Evolutionary conservation across 2,888 invertebrate genomes (phyloP).

Genomic region (Polymixis flavicincta): DNA sequence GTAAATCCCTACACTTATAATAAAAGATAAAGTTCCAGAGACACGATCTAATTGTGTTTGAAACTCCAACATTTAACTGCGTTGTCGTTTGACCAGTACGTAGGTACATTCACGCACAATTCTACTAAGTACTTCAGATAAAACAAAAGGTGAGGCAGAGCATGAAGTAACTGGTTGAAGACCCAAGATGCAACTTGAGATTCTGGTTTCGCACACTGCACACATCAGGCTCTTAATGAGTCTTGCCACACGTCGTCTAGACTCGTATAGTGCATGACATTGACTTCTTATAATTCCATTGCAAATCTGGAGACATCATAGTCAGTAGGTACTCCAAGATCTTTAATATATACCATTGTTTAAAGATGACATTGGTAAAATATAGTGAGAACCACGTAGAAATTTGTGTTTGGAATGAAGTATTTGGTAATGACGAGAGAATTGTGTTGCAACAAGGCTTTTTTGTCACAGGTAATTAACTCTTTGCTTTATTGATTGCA

Average conservation of each 20-base stretch:
- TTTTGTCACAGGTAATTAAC: conserved; percentile 71
- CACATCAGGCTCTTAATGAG: conserved; percentile 32
- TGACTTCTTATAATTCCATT: conserved; percentile 10
- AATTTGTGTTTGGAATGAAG: conserved; percentile 73
- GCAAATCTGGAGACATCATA: neutral
- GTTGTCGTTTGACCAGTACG: conserved; percentile 21
- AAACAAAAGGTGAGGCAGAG: conserved; percentile 75
- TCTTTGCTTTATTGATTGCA: neutral
- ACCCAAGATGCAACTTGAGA: conserved; percentile 73
- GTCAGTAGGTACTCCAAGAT: neutral
- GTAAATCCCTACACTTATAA: conserved; percentile 57
- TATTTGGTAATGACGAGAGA: conserved; percentile 73
- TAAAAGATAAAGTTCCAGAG: conserved; percentile 51
- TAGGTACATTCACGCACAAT: conserved; percentile 33
- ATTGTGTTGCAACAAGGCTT: conserved; percentile 70
- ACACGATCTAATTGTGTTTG: conserved; percentile 30
- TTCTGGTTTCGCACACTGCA: conserved; percentile 56
- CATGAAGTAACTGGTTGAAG: conserved; percentile 74
- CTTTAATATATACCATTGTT: neutral
- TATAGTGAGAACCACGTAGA: conserved; percentile 29
- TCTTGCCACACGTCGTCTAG: conserved; percentile 51
- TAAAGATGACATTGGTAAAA: conserved; percentile 42
- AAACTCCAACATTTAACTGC: conserved; percentile 14
- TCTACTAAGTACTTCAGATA: conserved; percentile 34
- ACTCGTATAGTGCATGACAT: conserved; percentile 30